Percentiles rank a stretch among this genome's conserved stretches.
Conservation (phyloP, 1,140 invertebrate species). For the Drosophila nikananu region DNA sequence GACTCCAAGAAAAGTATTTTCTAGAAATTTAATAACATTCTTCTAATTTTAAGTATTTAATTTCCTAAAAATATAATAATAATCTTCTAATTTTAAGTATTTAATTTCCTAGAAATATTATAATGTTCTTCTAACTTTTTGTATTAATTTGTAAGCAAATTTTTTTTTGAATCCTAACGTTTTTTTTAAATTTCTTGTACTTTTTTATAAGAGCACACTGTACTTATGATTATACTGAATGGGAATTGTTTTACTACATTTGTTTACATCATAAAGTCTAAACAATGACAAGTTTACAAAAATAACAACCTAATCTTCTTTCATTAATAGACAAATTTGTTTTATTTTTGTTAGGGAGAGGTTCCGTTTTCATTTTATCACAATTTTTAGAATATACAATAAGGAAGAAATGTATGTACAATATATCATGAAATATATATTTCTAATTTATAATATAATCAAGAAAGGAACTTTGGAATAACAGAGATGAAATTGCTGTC, state of each 20-base stretch:
- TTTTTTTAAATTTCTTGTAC: neutral
- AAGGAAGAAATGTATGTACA: too few species aligned
- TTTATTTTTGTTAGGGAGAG: neutral
- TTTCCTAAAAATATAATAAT: neutral
- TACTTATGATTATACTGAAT: neutral
- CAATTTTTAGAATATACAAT: neutral
- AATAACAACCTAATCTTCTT: neutral
- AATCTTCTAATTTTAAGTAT: neutral
- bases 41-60: neutral
- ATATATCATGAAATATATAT: too few species aligned
- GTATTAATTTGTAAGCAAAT: neutral
- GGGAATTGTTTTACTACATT: neutral
- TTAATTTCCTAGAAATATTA: neutral
- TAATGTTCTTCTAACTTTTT: neutral
- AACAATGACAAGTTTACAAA: neutral
- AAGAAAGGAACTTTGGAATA: too few species aligned
- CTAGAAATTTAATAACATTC: neutral
- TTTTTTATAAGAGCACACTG: neutral
- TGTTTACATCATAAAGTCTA: neutral
- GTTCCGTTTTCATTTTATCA: neutral
- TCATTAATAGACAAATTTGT: neutral
- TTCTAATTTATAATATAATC: too few species aligned
- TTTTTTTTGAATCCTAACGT: neutral
- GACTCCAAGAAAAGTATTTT: neutral
- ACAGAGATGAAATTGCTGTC: too few species aligned